A percentile compares a stretch with the other conserved stretches of the same genome.
These are phyloP conservation scores for Oncopeltus fasciatus DNA, from an alignment of 1,140 invertebrate genomes.

Conservation along the genomic window DNA sequence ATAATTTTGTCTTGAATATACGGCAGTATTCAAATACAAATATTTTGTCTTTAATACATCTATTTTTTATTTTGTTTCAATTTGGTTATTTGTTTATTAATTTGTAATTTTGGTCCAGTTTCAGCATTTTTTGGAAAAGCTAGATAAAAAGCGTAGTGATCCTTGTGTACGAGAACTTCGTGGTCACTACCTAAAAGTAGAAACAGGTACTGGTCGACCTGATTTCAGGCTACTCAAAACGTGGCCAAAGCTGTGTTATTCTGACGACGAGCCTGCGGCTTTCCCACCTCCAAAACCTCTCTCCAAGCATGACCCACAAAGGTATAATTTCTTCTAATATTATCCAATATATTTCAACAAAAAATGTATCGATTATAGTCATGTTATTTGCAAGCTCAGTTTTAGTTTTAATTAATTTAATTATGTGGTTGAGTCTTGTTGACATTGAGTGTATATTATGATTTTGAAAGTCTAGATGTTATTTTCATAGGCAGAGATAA, in stretches of 20 bases:
- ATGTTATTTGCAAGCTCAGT: too few species aligned
- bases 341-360: too few species aligned
- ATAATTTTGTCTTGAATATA: too few species aligned
- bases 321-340: too few species aligned
- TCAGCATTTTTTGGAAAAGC: conserved; percentile 19
- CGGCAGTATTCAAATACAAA: background rate
- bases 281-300: background rate
- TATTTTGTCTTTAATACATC: background rate
- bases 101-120: too few species aligned
- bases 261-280: background rate
- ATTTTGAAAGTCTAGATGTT: too few species aligned
- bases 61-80: background rate
- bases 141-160: background rate
- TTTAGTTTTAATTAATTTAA: too few species aligned
- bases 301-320: conserved; percentile 8
- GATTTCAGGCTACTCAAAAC: conserved; percentile 19
- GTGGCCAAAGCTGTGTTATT: conserved; percentile 17
- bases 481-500: too few species aligned
- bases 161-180: conserved; percentile 13
- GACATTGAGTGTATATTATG: too few species aligned
- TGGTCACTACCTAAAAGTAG: conserved; percentile 20
- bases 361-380: too few species aligned
- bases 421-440: too few species aligned
- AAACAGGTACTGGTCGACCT: conserved; percentile 18
- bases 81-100: background rate